A percentile compares a stretch with the other conserved stretches of the same genome.
phyloP scores from a whole-genome alignment of 1,140 invertebrate species.

The Pseudomyrmex pallidus region DNA sequence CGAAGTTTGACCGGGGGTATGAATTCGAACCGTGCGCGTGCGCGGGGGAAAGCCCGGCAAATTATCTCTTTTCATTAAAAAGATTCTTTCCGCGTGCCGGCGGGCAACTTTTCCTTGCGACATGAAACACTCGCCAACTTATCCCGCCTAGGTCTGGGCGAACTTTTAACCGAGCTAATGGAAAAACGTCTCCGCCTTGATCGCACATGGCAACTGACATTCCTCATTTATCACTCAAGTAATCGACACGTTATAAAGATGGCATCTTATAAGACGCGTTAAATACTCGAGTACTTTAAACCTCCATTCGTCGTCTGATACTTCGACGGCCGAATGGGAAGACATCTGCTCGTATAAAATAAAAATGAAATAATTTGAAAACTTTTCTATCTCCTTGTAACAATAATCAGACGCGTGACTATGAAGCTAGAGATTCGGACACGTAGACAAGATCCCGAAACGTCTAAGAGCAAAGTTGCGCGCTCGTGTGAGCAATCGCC shows the following conservation, averaged over 20 bases:
- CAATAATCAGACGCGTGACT: neutral
- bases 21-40: conserved; percentile 10
- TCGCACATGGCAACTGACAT: neutral
- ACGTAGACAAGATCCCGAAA: neutral
- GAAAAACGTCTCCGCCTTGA: conserved; percentile 10
- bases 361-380: neutral
- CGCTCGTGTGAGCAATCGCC: conserved; percentile 56
- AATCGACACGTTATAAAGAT: conserved; percentile 3
- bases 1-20: conserved; percentile 35
- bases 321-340: too few species aligned
- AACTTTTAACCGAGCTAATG: conserved; percentile 33
- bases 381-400: neutral
- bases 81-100: conserved; percentile 34
- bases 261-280: neutral
- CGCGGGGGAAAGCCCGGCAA: conserved; percentile 19
- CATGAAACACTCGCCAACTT: conserved; percentile 22
- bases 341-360: neutral
- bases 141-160: conserved; percentile 9
- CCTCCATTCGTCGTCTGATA: too few species aligned
- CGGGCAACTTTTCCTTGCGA: conserved; percentile 28
- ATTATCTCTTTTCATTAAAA: conserved; percentile 57
- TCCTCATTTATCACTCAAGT: conserved; percentile 7
- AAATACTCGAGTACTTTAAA: neutral
- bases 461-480: conserved; percentile 46
- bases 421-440: neutral